Evolutionary conservation across 2,113 vertebrate species (phyloP), one percentile per base, ranked within the genome.

Genomic region (Deroptyus accipitrinus): DNA sequence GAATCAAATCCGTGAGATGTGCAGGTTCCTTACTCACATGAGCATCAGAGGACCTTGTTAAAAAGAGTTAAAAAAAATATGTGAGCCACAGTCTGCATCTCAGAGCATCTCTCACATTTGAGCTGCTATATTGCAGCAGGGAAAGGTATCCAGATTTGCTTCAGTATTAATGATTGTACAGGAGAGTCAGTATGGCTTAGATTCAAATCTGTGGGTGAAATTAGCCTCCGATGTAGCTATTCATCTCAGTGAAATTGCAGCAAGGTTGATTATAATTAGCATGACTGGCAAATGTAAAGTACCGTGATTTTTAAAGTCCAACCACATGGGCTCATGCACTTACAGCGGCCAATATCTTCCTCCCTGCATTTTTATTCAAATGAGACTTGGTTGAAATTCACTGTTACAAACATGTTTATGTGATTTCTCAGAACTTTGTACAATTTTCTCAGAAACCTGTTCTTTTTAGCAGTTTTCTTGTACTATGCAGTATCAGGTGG

Each of bases 171-270:
- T 63, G 42, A 76, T 83, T 7, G 3, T 22, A 57, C 23, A 77
- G 63, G 76, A 92, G 64, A 70, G 35, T 54, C 79, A 49, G 7
- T 51, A 33, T 57, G 51, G 76, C 80, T 93, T 67, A 59, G 68
- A 67, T 86, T 95, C 70, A 92, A 74, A 93, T 62, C 46, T 37
- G 59, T 70, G 83, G 41, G 76, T 0, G 6, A 94, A 90, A 95
- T 92, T 54, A 86, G 41, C 44, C 79, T 77, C 54, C 83, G 68
- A 49, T 80, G 4, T 7, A 90, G 44, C 41, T 77, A 11, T 74
- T 88, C 54, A 79, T 92, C 75, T 93, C 72, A 27, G 54, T 63
- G 51, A 86, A 97, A 92, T 42, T 92, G 76, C 73, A 72, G 72
- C 46, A 54, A 55, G 27, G 42, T 75, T 97, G 61, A 81, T 92